Base-by-base conservation (phyloP, 2,113 vertebrate genomes). In the Cebidichthys violaceus region DNA sequence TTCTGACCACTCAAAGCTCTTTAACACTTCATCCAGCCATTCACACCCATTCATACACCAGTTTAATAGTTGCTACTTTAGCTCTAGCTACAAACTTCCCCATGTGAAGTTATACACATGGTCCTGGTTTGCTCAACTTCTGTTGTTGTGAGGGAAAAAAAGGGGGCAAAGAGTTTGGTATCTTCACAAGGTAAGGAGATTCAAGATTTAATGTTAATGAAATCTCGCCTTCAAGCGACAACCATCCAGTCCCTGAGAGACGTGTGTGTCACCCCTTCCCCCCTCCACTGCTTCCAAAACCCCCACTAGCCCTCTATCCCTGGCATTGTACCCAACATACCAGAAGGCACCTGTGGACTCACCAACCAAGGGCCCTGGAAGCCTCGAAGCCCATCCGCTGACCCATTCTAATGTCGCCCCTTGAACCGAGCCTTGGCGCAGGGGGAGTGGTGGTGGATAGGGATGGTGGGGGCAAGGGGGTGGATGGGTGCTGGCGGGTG, bases 61-160 rank as follows among this genome's bases (percentile, higher is more conserved):
- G 43, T 45, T 45, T 45, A 47, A 17, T 4, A 18, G 15, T 18
- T 47, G 45, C 45, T 47, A 83, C 57, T 81, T 88, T 70, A 82
- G 77, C 62, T 81, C 68, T 86, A 86, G 86, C 89, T 86, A 90
- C 15, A 52, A 73, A 85, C 82, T 90, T 94, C 77, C 90, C 89
- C 93, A 92, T 94, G 94, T 92, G 91, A 91, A 86, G 43, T 86
- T 83, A 70, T 86, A 90, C 93, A 94, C 93, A 89, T 93, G 93
- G 93, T 95, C 94, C 93, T 90, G 90, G 88, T 90, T 90, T 81
- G 77, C 88, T 92, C 84, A 47, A 67, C 75, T 43, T 84, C 79
- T 84, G 84, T 70, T 83, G 55, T 60, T 45, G 79, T 64, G 52
- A 64, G 43, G 13, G 1, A 5, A 14, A 47, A 66, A 79, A 65